These are phyloP conservation scores for Onychomys leucogaster DNA, from an alignment of 2,797 vertebrate genomes.

Conservation along the genomic window DNA sequence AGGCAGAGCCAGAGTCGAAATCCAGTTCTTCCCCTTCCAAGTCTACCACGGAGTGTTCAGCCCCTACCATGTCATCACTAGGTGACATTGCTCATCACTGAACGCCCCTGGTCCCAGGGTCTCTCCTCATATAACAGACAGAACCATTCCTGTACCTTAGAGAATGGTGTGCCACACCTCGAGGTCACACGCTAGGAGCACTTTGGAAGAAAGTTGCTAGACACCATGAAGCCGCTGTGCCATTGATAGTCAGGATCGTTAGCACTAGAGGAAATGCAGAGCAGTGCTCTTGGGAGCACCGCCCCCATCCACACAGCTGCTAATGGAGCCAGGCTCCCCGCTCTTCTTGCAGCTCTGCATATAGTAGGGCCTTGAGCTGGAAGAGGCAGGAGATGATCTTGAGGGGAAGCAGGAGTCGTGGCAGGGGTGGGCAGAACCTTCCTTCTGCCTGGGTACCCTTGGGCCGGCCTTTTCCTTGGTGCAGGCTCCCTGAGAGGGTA, in stretches of 20 bases:
- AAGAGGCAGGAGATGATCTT: not conserved
- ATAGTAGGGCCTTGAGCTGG: not conserved
- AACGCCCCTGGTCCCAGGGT: not conserved
- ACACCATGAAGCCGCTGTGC: not conserved
- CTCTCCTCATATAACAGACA: not conserved
- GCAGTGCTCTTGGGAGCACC: not conserved
- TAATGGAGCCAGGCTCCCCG: not conserved
- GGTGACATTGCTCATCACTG: not conserved
- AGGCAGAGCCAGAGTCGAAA: not conserved
- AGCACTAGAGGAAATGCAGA: constrained; percentile 4
- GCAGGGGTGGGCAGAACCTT: not conserved
- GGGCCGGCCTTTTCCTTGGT: not conserved
- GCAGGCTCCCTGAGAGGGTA: not conserved
- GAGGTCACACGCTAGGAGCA: not conserved
- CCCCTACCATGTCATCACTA: accelerated
- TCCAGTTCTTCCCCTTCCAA: not conserved
- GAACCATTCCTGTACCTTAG: not conserved
- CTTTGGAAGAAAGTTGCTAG: constrained; percentile 32
- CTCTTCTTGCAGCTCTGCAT: not conserved
- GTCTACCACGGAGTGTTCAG: not conserved
- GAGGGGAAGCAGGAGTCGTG: not conserved
- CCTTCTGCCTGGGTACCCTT: not conserved
- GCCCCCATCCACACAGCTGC: not conserved
- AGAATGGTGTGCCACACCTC: accelerated
- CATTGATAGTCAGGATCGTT: not conserved